Evolutionary conservation across 2,888 invertebrate species (phyloP), one percentile per base, ranked within the genome.

Genomic region (Calameuta filiformis): DNA sequence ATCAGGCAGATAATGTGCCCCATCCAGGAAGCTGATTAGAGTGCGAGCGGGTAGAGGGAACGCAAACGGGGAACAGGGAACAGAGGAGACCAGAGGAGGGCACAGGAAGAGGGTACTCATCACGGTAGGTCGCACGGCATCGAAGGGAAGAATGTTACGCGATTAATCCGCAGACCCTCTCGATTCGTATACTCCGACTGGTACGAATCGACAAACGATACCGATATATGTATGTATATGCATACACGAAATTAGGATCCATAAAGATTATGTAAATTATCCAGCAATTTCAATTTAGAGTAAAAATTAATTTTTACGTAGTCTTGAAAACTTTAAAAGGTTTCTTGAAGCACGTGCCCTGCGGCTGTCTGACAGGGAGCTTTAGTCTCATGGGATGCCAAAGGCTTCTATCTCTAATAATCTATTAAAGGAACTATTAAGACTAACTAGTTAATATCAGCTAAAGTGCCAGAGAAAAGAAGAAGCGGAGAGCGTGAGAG

Each of bases 41-140:
- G 83, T 78, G 79, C 82, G 86, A 82, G 86, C 84, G 83, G 76
- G 34, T 34, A 35, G 73, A 68, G 73, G 40, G 68, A 79, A 68
- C 35, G 68, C 56, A 31, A 73, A 73, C 71, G 73, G 80, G 80
- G 81, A 75, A 74, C 71, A 74, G 80, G 80, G 81, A 79, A 82
- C 78, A 81, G 75, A 81, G 81, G 80, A 71, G 76, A 78, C 68
- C 74, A 76, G 83, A 85, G 85, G 81, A 83, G 83, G 82, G 84
- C 85, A 88, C 89, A 90, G 90, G 90, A 89, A 89, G 88, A 87
- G 84, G 88, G 87, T 85, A 90, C 89, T 90, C 89, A 89, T 87
- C 83, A 79, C 81, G 71, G 73, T 81, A 80, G 84, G 85, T 87
- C 85, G 84, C 85, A 87, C 85, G 83, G 35, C 74, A 35, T 35